Conservation (phyloP, 2,888 invertebrate genomes). For the Eupithecia subfuscata region DNA sequence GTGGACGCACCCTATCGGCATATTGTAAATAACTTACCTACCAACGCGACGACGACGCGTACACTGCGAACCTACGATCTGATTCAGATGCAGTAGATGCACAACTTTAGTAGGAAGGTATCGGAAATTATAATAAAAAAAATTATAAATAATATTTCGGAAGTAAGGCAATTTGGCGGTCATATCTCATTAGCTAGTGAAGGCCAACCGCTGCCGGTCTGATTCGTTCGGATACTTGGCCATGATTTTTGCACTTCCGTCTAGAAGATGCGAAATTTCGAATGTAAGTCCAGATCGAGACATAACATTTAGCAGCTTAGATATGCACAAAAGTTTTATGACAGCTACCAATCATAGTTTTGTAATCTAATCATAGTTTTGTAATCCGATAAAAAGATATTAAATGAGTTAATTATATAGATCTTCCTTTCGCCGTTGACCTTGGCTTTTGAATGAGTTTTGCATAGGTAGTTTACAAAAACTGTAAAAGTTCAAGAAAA, state of each 20-base stretch:
- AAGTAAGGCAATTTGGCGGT: not conserved
- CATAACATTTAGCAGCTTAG: too few species aligned
- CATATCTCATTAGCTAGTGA: not conserved
- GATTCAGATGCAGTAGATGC: too few species aligned
- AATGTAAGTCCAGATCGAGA: not conserved
- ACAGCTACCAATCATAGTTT: not conserved
- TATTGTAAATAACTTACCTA: too few species aligned
- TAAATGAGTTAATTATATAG: not conserved
- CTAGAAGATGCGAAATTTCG: not conserved
- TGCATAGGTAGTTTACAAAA: too few species aligned
- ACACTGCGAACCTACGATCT: too few species aligned
- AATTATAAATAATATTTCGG: not conserved
- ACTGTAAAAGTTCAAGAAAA: too few species aligned
- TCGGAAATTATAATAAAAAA: too few species aligned
- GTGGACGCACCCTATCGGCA: too few species aligned
- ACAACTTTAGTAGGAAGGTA: too few species aligned
- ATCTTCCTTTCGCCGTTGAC: too few species aligned
- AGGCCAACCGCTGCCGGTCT: not conserved
- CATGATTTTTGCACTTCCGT: conserved; percentile 4
- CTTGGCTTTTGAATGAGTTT: too few species aligned
- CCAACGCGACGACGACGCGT: too few species aligned
- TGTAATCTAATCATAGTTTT: not conserved
- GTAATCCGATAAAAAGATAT: not conserved
- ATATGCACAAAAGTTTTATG: not conserved
- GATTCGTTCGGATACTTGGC: not conserved